Conservation (phyloP, 2,797 vertebrate species). For the Phoxinus dragarum region DNA sequence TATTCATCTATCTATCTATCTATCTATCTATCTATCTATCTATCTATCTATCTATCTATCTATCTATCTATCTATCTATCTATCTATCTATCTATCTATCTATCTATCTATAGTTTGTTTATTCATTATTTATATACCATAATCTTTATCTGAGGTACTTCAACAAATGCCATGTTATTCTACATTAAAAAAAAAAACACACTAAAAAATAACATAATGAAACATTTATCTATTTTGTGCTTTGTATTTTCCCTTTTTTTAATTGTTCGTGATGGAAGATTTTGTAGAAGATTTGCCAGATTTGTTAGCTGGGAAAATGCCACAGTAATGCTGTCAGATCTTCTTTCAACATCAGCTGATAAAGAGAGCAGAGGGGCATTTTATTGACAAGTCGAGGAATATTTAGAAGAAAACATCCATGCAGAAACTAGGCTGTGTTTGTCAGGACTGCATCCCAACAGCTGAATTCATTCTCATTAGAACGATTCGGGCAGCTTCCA, state of each 20-base stretch:
- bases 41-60: too few species aligned
- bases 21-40: too few species aligned
- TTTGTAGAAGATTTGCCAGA: not conserved
- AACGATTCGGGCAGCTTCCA: slow-evolving; percentile 50
- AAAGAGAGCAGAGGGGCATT: slow-evolving; percentile 1
- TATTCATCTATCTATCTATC: too few species aligned
- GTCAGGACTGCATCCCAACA: slow-evolving; percentile 52
- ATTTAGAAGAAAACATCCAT: slow-evolving; percentile 26
- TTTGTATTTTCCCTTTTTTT: not conserved
- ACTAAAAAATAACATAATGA: too few species aligned
- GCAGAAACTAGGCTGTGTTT: slow-evolving; percentile 48
- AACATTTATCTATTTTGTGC: not conserved
- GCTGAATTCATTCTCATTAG: slow-evolving; percentile 58
- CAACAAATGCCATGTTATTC: not conserved
- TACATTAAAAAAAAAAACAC: not conserved
- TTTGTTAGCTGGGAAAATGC: slow-evolving; percentile 26
- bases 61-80: too few species aligned
- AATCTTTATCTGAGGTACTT: not conserved
- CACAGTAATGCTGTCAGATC: slow-evolving; percentile 51
- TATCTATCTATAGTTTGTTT: too few species aligned
- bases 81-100: too few species aligned
- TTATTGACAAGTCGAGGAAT: slow-evolving; percentile 50
- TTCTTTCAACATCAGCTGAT: slow-evolving; percentile 15
- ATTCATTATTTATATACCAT: not conserved
- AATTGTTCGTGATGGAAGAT: not conserved